A percentile compares a stretch with the other conserved stretches of the same genome.
These are phyloP conservation scores for Rissa tridactyla DNA, from an alignment of 2,113 vertebrate genomes.

Conservation along the genomic window DNA sequence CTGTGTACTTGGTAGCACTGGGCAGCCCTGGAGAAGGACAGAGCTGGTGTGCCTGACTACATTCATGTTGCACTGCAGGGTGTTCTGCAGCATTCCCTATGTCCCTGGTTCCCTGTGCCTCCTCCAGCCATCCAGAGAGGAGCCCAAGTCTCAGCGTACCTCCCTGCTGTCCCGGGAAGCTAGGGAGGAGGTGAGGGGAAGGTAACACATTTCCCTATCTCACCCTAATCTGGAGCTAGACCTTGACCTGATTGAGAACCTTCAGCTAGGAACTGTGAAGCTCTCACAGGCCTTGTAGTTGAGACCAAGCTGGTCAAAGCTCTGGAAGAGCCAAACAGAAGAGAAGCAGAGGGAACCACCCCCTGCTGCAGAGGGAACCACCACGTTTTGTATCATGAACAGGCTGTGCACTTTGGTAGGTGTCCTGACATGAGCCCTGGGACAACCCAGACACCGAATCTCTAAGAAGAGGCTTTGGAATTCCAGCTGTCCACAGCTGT, in stretches of 20 bases:
- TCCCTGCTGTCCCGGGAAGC: not conserved
- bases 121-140: not conserved
- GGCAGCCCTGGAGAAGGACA: fast-evolving
- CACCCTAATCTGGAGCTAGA: not conserved
- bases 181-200: not conserved
- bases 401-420: not conserved
- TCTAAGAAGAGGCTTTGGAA: not conserved
- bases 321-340: not conserved
- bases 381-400: not conserved
- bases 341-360: not conserved
- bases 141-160: not conserved
- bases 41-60: fast-evolving
- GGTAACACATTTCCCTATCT: not conserved
- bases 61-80: not conserved
- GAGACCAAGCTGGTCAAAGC: not conserved
- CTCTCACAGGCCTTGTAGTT: not conserved
- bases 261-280: not conserved
- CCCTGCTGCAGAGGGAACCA: not conserved
- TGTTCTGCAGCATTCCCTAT: not conserved
- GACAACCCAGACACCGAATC: not conserved
- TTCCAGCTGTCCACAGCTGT: not conserved
- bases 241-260: not conserved
- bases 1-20: not conserved
- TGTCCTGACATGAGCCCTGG: not conserved
- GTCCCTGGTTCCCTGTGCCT: not conserved